Base-by-base conservation (phyloP, 2,888 invertebrate genomes). In the Tenthredo livida region DNA sequence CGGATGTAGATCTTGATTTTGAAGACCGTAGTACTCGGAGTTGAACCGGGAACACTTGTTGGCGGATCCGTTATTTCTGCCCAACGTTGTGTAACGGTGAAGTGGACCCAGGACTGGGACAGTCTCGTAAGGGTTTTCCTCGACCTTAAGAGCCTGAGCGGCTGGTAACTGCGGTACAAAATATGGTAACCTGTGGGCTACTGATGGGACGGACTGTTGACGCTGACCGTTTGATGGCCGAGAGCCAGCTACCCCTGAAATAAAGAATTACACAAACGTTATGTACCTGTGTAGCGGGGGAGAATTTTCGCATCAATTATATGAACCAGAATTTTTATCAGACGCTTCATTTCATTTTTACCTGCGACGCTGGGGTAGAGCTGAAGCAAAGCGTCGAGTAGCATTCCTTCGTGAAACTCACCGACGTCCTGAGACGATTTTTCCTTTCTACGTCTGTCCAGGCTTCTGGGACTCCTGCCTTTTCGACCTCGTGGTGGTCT, bases 341-440 rank as follows among this genome's bases (percentile, higher is more conserved):
- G n/a, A n/a, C n/a, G n/a, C n/a, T n/a, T n/a, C n/a, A n/a, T n/a
- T n/a, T n/a, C n/a, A n/a, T n/a, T 21, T 87, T 88, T 84, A 88
- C 96, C 96, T 1, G 96, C 96, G 47, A 96, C 96, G 91, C 96
- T 95, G 2, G 97, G 97, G 92, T 97, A 96, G 86, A 96, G 93
- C 92, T 96, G 96, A 89, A 96, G 94, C 85, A 96, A 93, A 5
- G 96, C 96, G 92, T 97, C 97, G 87, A 97, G 94, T 54, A 97
- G 94, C 90, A 97, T 96, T 84, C 97, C 97, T 93, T 97, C 97
- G 92, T 97, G 97, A 90, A 97, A 97, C 90, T 97, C 96, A 29
- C 97, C 95, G 93, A 94, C 96, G 93, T 89, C 95, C 94, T 91
- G 96, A 95, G 88, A 94, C 93, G 85, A 93, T 90, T 91, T 92